These are phyloP conservation scores for Falco concolor DNA, from an alignment of 2,797 vertebrate species.

Conservation along the genomic window DNA sequence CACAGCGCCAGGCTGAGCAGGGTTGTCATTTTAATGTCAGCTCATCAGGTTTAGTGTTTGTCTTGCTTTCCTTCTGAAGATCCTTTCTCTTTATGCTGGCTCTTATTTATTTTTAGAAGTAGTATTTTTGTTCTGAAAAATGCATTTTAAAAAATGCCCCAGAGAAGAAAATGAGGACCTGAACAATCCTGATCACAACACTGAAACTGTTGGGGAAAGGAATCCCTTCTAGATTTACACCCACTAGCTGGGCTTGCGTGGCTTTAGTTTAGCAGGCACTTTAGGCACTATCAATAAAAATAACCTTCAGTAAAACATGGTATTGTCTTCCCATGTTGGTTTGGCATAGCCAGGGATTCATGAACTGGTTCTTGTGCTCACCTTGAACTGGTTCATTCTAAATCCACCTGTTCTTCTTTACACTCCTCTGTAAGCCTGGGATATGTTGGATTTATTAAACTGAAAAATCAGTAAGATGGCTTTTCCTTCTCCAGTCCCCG, in stretches of 20 bases:
- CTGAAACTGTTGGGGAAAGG: background rate
- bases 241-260: background rate
- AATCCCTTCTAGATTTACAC: background rate
- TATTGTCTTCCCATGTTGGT: background rate
- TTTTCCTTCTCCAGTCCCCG: background rate
- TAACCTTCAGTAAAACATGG: background rate
- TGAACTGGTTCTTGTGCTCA: background rate
- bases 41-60: background rate
- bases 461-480: background rate
- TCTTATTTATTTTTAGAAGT: background rate
- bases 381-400: background rate
- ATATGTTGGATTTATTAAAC: background rate
- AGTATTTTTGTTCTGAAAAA: background rate
- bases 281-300: background rate
- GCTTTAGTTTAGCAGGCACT: background rate
- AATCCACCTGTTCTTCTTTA: background rate
- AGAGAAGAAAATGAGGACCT: background rate
- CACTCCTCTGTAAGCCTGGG: background rate
- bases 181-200: background rate
- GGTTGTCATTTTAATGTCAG: background rate
- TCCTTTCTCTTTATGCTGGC: background rate
- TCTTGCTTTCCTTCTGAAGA: background rate
- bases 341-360: background rate
- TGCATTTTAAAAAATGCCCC: accelerated
- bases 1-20: background rate